Evolutionary conservation across 2,113 vertebrate genomes (phyloP).

Genomic region (Phaethornis superciliosus): DNA sequence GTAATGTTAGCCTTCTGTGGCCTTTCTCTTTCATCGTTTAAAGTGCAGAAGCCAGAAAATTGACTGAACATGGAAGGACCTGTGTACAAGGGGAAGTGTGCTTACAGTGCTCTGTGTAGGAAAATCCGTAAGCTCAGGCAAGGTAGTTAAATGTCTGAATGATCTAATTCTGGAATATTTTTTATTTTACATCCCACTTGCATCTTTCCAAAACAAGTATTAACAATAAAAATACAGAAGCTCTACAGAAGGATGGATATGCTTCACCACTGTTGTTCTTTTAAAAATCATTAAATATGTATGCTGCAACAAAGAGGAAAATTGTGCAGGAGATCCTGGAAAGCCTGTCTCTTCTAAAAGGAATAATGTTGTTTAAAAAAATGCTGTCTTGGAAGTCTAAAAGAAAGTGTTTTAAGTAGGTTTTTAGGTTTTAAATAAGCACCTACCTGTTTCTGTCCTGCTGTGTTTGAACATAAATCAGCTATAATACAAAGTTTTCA

Average conservation of each 20-base stretch:
- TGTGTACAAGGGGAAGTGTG: not conserved
- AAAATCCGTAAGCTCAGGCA: not conserved
- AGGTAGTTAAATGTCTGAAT: not conserved
- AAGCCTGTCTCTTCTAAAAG: not conserved
- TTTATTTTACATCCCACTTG: not conserved
- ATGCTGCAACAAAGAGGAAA: not conserved
- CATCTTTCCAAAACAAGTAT: not conserved
- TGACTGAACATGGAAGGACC: not conserved
- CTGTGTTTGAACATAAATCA: not conserved
- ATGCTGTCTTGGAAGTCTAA: not conserved
- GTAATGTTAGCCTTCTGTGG: not conserved
- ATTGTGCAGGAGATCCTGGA: not conserved
- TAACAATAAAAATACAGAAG: not conserved
- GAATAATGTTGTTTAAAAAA: constrained; percentile 6
- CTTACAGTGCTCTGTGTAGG: not conserved
- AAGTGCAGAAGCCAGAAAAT: not conserved
- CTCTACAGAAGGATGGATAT: not conserved
- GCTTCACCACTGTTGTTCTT: not conserved
- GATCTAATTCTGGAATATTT: not conserved
- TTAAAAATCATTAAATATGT: not conserved
- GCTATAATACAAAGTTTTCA: not conserved
- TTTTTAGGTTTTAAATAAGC: constrained; percentile 38
- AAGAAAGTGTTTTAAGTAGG: not conserved
- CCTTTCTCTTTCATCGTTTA: not conserved
- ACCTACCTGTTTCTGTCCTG: not conserved